Evolutionary conservation across 2,888 invertebrate species (phyloP), one percentile per base, ranked within the genome.

Genomic region (Bombyx huttoni): DNA sequence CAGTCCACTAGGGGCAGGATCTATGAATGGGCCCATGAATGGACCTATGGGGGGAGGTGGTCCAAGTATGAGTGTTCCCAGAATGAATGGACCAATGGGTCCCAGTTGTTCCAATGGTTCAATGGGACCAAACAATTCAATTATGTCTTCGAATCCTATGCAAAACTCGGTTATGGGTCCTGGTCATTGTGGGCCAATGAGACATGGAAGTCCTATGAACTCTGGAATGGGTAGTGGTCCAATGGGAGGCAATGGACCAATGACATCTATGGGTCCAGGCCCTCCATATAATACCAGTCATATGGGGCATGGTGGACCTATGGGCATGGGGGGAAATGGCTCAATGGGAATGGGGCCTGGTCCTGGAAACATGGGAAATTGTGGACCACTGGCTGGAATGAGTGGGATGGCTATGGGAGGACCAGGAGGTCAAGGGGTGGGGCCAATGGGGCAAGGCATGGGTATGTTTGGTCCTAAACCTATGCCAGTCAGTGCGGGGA

Each of bases 401-500:
- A 88, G 89, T 73, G 89, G 88, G 35, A 89, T 89, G 87, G 80
- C 87, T 5, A 86, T 89, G 81, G 88, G 88, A 51, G 87, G 85
- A 0, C 88, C 88, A 47, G 89, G 86, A n/a, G 88, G 89, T 0
- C 89, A 89, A 63, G 82, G 83, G 35, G 87, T 88, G 13, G 90
- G 90, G n/a, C 90, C 91, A 3, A 90, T 91, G 86, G 90, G 91
- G 0, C 89, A 85, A 67, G 80, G 82, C n/a, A 91, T 89, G 89
- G 81, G 88, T 9, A 89, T 89, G 89, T 89, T 93, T 89, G 94
- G 94, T 35, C 94, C 94, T 2, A 96, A 96, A 77, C 96, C 97
- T 12, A 95, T 97, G 94, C 95, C 97, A 63, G 96, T 96, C 57
- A 95, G 95, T 75, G 96, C 96, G 51, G 95, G 95, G 49, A 95